phyloP scores from a whole-genome alignment of 1,140 invertebrate species.

The Lysiphlebus fabarum region DNA sequence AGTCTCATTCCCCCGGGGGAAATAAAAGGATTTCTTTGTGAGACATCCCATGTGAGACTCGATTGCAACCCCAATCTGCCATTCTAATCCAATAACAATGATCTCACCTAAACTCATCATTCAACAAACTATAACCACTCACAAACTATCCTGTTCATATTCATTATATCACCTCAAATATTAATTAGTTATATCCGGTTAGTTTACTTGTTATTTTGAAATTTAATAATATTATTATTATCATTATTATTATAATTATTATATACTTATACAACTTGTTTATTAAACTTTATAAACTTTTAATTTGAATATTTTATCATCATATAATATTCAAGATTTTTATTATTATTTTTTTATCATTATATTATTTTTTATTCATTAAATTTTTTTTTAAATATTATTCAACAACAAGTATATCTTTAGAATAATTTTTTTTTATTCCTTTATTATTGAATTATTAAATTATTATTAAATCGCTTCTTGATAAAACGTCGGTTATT shows the following conservation, averaged over 20 bases:
- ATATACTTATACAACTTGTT: too few species aligned
- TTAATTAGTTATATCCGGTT: neutral
- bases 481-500: constrained; percentile 23
- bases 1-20: neutral
- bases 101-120: constrained; percentile 3
- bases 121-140: neutral
- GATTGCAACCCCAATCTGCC: constrained; percentile 19
- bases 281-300: too few species aligned
- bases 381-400: too few species aligned
- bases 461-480: constrained; percentile 16
- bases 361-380: too few species aligned
- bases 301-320: too few species aligned
- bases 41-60: constrained; percentile 20
- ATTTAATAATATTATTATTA: too few species aligned
- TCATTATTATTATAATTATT: too few species aligned
- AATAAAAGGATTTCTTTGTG: constrained; percentile 17
- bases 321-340: too few species aligned
- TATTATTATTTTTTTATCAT: too few species aligned
- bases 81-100: constrained; percentile 17
- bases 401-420: too few species aligned
- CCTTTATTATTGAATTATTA: constrained; percentile 6
- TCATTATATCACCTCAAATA: constrained; percentile 5
- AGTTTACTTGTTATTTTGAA: too few species aligned
- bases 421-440: neutral
- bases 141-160: constrained; percentile 1